phyloP scores from a whole-genome alignment of 2,888 invertebrate species.

The Ochropleura plecta region DNA sequence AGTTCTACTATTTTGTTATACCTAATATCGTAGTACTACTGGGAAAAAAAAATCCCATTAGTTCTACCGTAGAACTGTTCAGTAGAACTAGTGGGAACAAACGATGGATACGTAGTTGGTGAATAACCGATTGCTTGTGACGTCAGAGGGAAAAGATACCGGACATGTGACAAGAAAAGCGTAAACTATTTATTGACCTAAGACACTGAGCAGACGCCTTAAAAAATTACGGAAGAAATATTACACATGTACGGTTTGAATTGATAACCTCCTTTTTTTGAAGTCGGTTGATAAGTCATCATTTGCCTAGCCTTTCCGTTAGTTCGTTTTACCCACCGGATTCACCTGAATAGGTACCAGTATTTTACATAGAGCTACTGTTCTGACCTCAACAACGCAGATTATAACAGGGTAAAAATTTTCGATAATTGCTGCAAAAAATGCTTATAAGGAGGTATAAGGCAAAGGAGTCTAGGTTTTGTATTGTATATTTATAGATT shows the following conservation, averaged over 20 bases:
- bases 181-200: not conserved
- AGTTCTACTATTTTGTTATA: too few species aligned
- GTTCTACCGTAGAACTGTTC: too few species aligned
- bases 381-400: too few species aligned
- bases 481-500: not conserved
- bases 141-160: not conserved
- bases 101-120: not conserved
- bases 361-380: too few species aligned
- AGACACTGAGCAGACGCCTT: not conserved
- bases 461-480: not conserved
- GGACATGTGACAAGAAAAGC: not conserved
- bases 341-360: too few species aligned
- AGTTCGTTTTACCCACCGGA: too few species aligned
- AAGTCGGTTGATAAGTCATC: not conserved
- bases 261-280: not conserved
- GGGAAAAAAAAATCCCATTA: too few species aligned
- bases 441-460: not conserved
- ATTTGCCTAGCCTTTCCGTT: too few species aligned
- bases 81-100: too few species aligned
- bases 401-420: too few species aligned
- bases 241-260: not conserved
- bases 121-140: not conserved
- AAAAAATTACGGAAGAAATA: not conserved
- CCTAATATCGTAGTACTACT: too few species aligned
- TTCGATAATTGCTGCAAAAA: not conserved